Evolutionary conservation across 2,888 invertebrate species (phyloP).

Genomic region (Cheiracanthium punctorium): DNA sequence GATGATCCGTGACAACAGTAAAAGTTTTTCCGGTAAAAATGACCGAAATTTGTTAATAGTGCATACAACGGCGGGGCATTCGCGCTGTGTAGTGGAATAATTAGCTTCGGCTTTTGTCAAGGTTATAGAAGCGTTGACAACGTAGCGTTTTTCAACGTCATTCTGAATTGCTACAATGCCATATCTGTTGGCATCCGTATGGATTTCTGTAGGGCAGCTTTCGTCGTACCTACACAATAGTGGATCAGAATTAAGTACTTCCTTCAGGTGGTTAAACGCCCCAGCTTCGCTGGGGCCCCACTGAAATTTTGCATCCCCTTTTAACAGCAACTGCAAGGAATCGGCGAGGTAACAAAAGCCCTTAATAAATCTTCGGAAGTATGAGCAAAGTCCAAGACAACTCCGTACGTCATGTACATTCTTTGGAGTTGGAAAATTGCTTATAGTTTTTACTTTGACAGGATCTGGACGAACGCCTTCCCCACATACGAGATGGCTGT

Average conservation of each 20-base stretch:
- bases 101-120: slow-evolving; percentile 74
- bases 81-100: slow-evolving; percentile 76
- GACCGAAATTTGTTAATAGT: slow-evolving; percentile 71
- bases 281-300: neutral
- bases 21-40: slow-evolving; percentile 72
- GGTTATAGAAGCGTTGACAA: no score
- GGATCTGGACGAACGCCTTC: neutral
- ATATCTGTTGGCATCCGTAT: neutral
- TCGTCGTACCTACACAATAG: slow-evolving; percentile 72
- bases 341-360: neutral
- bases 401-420: slow-evolving; percentile 27
- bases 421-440: slow-evolving; percentile 32
- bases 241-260: slow-evolving; percentile 60
- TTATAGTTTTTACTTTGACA: neutral
- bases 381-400: slow-evolving; percentile 19
- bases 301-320: neutral
- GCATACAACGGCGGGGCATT: slow-evolving; percentile 74
- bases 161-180: neutral
- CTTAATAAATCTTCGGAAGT: slow-evolving; percentile 8
- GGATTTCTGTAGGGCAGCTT: slow-evolving; percentile 26
- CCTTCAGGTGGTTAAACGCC: slow-evolving; percentile 34
- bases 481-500: neutral
- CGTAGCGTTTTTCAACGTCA: no score
- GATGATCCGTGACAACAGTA: slow-evolving; percentile 72
- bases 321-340: slow-evolving; percentile 5